A percentile compares a stretch with the other conserved stretches of the same genome.
These are phyloP conservation scores for Drosophila littoralis DNA, from an alignment of 1,140 invertebrate genomes.

Conservation along the genomic window DNA sequence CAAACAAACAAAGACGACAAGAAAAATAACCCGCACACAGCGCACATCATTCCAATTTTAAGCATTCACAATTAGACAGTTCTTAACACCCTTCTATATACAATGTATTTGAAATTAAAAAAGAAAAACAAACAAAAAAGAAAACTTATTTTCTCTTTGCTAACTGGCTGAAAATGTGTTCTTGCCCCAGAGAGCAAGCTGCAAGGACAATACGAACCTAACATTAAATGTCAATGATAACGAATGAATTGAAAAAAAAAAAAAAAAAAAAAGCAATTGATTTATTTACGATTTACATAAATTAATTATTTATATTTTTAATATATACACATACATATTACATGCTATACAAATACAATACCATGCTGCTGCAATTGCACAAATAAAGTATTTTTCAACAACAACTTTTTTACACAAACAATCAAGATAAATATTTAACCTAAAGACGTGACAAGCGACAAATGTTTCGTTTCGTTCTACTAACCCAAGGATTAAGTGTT, in stretches of 20 bases:
- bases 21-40: conserved; percentile 41
- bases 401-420: conserved; percentile 13
- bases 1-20: conserved; percentile 22
- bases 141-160: conserved; percentile 23
- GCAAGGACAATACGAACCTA: conserved; percentile 25
- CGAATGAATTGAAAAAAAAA: conserved; percentile 20
- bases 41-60: conserved; percentile 68
- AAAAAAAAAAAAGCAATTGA: too few species aligned
- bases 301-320: conserved; percentile 83
- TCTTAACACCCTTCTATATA: conserved; percentile 23
- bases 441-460: not conserved
- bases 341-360: conserved; percentile 52
- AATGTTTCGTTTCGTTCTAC: conserved; percentile 1
- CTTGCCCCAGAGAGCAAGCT: conserved; percentile 40
- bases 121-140: conserved; percentile 17
- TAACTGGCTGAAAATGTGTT: conserved; percentile 38
- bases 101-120: conserved; percentile 50
- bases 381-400: conserved; percentile 84
- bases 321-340: conserved; percentile 67
- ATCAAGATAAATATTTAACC: not conserved
- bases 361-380: conserved; percentile 83
- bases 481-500: conserved; percentile 33
- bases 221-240: conserved; percentile 56
- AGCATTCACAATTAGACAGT: conserved; percentile 13
- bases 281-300: conserved; percentile 81